These are phyloP conservation scores for Trididemnum clinides DNA, from an alignment of 23 tunicate species.

Conservation along the genomic window DNA sequence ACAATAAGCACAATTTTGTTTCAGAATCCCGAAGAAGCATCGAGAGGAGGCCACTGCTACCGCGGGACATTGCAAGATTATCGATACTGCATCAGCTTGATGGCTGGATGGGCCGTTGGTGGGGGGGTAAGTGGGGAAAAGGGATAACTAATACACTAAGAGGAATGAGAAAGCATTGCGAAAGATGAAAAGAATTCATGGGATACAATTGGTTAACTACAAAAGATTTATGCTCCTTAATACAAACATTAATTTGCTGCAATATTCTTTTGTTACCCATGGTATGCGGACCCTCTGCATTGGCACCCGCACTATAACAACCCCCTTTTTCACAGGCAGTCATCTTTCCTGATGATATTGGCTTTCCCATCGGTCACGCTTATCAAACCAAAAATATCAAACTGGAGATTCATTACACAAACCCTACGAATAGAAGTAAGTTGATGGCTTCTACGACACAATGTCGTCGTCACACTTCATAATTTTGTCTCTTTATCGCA, in stretches of 20 bases:
- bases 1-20: neutral
- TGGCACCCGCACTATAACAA: no score
- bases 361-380: constrained; percentile 41
- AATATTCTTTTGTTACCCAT: no score
- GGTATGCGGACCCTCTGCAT: no score
- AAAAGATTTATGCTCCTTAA: no score
- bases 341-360: constrained; percentile 42
- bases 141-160: no score
- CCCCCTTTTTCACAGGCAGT: constrained; percentile 29
- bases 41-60: constrained; percentile 19
- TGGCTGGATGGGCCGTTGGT: constrained; percentile 60
- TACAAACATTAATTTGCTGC: no score
- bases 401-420: constrained; percentile 50
- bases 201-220: no score
- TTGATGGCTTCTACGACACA: neutral
- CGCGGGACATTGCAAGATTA: neutral
- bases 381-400: constrained; percentile 6
- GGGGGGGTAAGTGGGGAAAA: constrained; percentile 51
- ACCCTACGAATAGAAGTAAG: constrained; percentile 8
- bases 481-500: neutral
- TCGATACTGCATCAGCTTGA: constrained; percentile 16
- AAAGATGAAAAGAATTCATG: no score
- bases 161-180: no score
- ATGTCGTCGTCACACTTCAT: neutral
- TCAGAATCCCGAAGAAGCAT: neutral